Evolutionary conservation across 2,888 invertebrate genomes (phyloP), one percentile per base, ranked within the genome.

Genomic region (Nebria brevicollis): DNA sequence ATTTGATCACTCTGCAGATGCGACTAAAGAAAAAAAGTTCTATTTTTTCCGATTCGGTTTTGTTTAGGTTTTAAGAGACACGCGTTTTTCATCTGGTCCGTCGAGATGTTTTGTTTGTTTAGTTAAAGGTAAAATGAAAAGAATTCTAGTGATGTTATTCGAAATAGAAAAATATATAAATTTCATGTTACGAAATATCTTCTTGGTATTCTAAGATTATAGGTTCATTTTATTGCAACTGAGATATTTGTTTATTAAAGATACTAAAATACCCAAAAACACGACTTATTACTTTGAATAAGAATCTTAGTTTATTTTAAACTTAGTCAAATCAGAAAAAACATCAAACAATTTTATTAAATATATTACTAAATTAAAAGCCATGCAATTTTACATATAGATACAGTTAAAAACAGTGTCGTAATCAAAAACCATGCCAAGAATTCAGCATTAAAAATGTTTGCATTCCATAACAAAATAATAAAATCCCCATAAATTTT

Each of bases 1-100:
- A 81, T 82, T 83, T 82, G 83, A 83, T 80, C 75, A 20, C 75
- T 20, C 15, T 34, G 80, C 80, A 80, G 80, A 80, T 80, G 80
- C 68, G 20, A 20, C 43, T 8, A 54, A 77, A 10, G 66, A 83
- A 82, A 79, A 82, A 76, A 77, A 72, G 64, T 78, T 81, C 79
- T 82, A 66, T 83, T 82, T 82, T 72, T 73, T 76, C 77, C 8
- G 26, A 26, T 34, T 25, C 11, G 15, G 42, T 73, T 41, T 73
- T 72, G 42, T 72, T 72, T 66, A 7, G 25, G 43, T 77, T 77
- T 77, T 77, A 20, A 34, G 68, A 68, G 68, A 77, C 54, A 54
- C 54, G 54, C 54, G 54, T 54, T 54, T 54, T 54, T 54, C 54
- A 70, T 77, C 72, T 77, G 25, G 72, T 78, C 42, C 65, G 66